Base-by-base conservation (phyloP, 2,797 vertebrate species). In the Danio jaintianensis region DNA sequence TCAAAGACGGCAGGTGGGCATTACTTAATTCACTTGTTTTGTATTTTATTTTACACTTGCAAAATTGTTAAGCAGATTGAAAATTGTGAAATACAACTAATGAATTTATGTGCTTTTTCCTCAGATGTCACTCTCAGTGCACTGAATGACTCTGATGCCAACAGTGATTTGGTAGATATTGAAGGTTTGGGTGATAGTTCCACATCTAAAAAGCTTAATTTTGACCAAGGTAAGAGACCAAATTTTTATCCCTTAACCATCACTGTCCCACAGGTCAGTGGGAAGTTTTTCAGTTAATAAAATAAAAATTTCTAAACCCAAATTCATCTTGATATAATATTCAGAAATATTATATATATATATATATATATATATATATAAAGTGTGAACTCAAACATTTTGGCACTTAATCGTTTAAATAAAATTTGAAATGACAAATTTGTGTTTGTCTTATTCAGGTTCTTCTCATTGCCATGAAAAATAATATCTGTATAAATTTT, bases 121-220 rank as follows among this genome's bases (percentile, higher is more conserved):
- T 36, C 47, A 96, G 96, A 97, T 68, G 95, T 96, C 81, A 97
- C 95, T 6, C 93, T 97, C 73, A 96, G 95, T 73, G 95, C 96
- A 62, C 89, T 97, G 56, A 96, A 96, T 8, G 96, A 97, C 90
- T 95, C 95, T 0, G 96, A 97, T 4, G 93, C 93, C 75, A 96
- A 95, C 92, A 95, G 94, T 15, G 96, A 97, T 85, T 90, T 96
- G 43, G 96, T 95, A 82, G 96, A 97, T 87, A 95, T 96, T 0
- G 96, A 97, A 85, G 96, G 95, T 59, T 88, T 96, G 13, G 94
- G 94, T 12, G 94, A 96, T 16, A 89, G 89, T 52, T 92, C 94
- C 69, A 89, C 93, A 8, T 87, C 93, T 79, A 96, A 96, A 90
- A 96, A 96, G 86, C 94, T 96, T 71, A 96, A 94, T 91, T 96